These are phyloP conservation scores for Lynx canadensis DNA, from an alignment of 2,113 vertebrate species.

Conservation along the genomic window DNA sequence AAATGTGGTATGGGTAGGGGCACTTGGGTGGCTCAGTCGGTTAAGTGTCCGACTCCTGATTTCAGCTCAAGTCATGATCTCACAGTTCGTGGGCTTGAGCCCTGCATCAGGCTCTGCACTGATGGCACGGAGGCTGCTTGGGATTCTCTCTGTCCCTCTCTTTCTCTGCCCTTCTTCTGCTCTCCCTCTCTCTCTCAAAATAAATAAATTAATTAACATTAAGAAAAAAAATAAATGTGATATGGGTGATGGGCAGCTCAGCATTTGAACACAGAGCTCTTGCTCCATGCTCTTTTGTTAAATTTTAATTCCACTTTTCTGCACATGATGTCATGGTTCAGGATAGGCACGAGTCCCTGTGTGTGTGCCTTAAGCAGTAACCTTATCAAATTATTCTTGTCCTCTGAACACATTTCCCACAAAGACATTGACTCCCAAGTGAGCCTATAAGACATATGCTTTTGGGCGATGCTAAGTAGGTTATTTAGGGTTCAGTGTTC, in stretches of 20 bases:
- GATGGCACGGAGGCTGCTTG: background rate
- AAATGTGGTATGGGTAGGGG: background rate
- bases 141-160: background rate
- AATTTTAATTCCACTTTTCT: background rate
- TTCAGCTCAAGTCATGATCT: background rate
- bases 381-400: background rate
- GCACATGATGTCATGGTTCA: background rate
- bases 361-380: background rate
- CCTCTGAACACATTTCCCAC: background rate
- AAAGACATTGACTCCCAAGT: background rate
- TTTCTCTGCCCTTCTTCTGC: background rate
- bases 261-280: background rate
- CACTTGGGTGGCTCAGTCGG: background rate
- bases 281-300: background rate
- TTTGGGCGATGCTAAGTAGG: background rate
- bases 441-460: background rate
- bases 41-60: background rate
- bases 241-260: background rate
- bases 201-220: background rate
- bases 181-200: background rate
- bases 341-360: no score
- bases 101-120: background rate
- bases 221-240: no score
- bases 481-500: background rate
- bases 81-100: background rate